Conservation (phyloP, 1,140 invertebrate species). For the Arion vulgaris region DNA sequence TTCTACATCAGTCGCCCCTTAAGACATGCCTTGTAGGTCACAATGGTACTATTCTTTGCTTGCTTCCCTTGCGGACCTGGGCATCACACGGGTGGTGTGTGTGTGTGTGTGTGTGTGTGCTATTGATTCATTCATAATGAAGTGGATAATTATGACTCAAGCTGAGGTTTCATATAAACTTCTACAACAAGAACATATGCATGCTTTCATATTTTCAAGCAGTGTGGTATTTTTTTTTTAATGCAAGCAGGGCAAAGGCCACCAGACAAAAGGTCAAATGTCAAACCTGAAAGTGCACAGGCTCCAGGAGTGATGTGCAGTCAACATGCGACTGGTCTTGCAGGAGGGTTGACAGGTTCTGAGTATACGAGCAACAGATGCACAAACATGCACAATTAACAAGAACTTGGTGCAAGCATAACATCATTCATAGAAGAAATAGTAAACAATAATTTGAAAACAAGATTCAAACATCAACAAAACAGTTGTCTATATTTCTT, state of each 20-base stretch:
- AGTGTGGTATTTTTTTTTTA: background rate
- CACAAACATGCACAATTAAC: background rate
- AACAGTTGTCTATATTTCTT: no score
- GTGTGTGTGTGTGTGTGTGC: no score
- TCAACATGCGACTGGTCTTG: conserved; percentile 56
- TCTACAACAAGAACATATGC: no score
- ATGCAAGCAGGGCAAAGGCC: background rate
- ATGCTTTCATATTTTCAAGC: no score
- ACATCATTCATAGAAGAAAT: background rate
- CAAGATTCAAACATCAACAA: conserved; percentile 20
- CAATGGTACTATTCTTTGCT: no score
- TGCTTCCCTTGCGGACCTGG: no score
- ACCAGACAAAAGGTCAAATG: conserved; percentile 2
- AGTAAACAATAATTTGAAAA: conserved; percentile 33
- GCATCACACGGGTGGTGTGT: no score
- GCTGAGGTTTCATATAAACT: no score
- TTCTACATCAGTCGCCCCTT: no score
- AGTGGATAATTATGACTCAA: no score
- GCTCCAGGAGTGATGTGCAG: conserved; percentile 54
- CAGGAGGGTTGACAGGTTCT: conserved; percentile 57
- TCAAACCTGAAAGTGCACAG: conserved; percentile 63
- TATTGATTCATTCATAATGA: no score
- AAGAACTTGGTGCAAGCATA: background rate
- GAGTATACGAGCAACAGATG: conserved; percentile 49
- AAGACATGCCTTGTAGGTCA: no score